These are phyloP conservation scores for Cephalopterus ornatus DNA, from an alignment of 2,113 vertebrate species.

Conservation along the genomic window DNA sequence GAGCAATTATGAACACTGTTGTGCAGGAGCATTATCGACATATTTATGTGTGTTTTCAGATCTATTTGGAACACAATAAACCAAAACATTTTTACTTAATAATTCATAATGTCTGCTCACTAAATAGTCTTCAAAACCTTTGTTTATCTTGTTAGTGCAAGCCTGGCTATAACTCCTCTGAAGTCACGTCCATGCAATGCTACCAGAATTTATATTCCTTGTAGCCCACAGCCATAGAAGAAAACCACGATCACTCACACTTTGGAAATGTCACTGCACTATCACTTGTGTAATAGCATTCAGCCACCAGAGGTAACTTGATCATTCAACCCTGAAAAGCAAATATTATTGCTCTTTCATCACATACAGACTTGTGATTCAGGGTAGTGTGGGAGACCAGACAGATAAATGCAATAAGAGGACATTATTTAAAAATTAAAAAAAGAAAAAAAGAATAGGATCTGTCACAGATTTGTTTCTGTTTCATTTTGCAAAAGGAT, in stretches of 20 bases:
- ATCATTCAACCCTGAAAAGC: slow-evolving; percentile 57
- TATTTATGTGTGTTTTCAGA: background rate
- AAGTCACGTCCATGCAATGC: background rate
- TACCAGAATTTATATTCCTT: background rate
- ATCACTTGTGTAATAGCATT: slow-evolving; percentile 36
- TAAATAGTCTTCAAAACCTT: background rate
- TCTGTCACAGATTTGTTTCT: slow-evolving; percentile 2
- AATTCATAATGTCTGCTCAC: background rate
- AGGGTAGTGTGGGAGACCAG: slow-evolving; percentile 1
- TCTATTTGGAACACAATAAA: slow-evolving; percentile 6
- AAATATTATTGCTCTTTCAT: slow-evolving; percentile 59
- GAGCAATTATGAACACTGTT: background rate
- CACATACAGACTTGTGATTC: slow-evolving; percentile 5
- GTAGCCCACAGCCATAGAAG: background rate
- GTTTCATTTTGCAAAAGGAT: background rate
- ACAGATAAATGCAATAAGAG: background rate
- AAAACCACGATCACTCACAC: slow-evolving; percentile 17
- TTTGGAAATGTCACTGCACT: slow-evolving; percentile 45
- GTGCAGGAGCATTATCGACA: background rate
- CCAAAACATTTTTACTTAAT: background rate
- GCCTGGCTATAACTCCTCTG: background rate
- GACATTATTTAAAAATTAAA: background rate
- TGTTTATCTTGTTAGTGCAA: background rate
- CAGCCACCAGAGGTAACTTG: slow-evolving; percentile 39
- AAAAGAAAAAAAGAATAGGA: background rate